A percentile compares a stretch with the other conserved stretches of the same genome.
Evolutionary conservation across 2,888 invertebrate genomes (phyloP).

Genomic region (Drosophila bunnanda): DNA sequence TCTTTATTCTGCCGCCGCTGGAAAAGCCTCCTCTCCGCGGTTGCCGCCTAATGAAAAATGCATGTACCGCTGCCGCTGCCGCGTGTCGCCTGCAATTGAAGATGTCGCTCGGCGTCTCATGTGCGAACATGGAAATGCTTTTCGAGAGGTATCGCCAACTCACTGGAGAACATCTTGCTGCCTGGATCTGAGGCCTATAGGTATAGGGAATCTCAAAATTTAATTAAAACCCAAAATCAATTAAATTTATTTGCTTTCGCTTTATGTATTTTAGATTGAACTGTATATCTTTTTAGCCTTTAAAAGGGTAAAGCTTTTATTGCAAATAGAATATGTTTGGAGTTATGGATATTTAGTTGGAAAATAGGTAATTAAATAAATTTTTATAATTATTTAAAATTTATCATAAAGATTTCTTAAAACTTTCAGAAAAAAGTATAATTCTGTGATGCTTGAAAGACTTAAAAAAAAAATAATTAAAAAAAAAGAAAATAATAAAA

Average conservation of each 20-base stretch:
- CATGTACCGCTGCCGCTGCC: conserved; percentile 23
- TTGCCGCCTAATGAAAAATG: conserved; percentile 43
- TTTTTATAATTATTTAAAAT: too few species aligned
- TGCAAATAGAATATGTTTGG: neutral
- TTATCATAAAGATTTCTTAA: too few species aligned
- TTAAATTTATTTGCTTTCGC: neutral
- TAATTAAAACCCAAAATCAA: conserved; percentile 61
- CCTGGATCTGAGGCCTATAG: neutral
- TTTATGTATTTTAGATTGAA: neutral
- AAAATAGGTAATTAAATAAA: too few species aligned
- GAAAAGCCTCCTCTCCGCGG: conserved; percentile 26
- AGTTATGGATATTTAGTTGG: too few species aligned
- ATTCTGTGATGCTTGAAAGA: too few species aligned
- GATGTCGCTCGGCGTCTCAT: conserved; percentile 4
- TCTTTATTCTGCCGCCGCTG: conserved; percentile 9
- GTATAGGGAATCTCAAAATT: conserved; percentile 13
- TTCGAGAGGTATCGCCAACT: neutral
- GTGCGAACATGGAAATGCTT: conserved; percentile 34
- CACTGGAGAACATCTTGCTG: neutral
- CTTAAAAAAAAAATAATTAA: too few species aligned
- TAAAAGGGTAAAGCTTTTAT: accelerated
- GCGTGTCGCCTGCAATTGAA: conserved; percentile 12
- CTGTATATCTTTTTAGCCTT: neutral
- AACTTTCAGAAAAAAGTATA: too few species aligned
- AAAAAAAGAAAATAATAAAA: too few species aligned